These are phyloP conservation scores for Mechanitis messenoides DNA, from an alignment of 2,888 invertebrate genomes.

Conservation along the genomic window DNA sequence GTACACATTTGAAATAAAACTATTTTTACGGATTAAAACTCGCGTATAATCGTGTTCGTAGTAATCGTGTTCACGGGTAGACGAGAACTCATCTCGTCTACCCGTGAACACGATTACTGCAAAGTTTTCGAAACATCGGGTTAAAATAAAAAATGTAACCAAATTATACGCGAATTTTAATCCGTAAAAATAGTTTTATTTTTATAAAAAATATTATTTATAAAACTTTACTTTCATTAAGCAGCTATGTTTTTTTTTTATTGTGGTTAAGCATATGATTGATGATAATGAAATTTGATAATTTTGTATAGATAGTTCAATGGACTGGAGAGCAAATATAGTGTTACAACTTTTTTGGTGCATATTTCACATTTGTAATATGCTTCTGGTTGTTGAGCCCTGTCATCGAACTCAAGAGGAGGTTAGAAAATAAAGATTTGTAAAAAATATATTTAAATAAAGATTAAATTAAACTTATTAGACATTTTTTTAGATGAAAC, in stretches of 20 bases:
- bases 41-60: no score
- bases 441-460: not conserved
- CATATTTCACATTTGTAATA: conserved; percentile 15
- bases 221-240: not conserved
- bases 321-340: conserved; percentile 4
- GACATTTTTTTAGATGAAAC: conserved; percentile 16
- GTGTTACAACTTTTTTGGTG: conserved; percentile 19
- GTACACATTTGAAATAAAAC: no score
- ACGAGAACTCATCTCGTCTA: no score
- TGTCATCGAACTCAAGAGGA: conserved; percentile 22
- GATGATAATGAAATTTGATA: not conserved
- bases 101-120: no score
- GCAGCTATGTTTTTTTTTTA: not conserved
- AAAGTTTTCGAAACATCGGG: no score
- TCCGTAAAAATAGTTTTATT: no score
- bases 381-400: conserved; percentile 22
- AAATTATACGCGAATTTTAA: no score
- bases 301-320: conserved; percentile 10
- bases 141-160: no score
- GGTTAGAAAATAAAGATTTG: conserved; percentile 4
- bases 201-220: no score
- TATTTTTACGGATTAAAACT: no score
- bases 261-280: no score
- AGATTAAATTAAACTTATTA: not conserved
- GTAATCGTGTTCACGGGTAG: no score